Evolutionary conservation across 1,140 invertebrate genomes (phyloP), one percentile per base, ranked within the genome.

Genomic region (Drosophila kikkawai): DNA sequence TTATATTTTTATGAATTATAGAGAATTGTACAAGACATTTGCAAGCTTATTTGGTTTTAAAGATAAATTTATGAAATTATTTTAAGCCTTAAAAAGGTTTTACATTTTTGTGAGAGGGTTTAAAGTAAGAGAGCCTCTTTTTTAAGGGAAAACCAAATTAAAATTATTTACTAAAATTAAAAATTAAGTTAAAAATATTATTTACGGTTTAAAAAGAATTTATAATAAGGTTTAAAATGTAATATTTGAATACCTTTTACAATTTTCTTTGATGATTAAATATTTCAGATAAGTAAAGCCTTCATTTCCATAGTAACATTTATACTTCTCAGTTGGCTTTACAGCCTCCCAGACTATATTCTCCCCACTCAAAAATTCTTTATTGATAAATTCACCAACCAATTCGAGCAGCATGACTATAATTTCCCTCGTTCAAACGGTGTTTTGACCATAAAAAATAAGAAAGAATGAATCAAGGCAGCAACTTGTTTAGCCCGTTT

Each of bases 401-500:
- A 71, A 39, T 50, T 70, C 19, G 11, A 34, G 34, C 11, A 47
- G 55, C 41, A 5, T 41, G 32, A 36, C 29, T 73, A 42, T 59
- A 45, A 42, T 58, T 73, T 60, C 44, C 67, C 41, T 6, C 29
- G 11, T 37, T 59, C 51, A 55, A 73, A 71, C 69, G 53, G 69
- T 41, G 51, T 57, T 50, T 71, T 70, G 51, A 51, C 65, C 69
- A 48, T 73, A 74, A 37, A 36, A 19, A 15, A 12, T 2, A 12
- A 22, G 19, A 55, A 22, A 55, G 53, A 55, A 51, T 17, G 29
- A 61, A n/a, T 50, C 47, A 50, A 65, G 78, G 44, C 73, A 26
- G 77, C 75, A 67, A 78, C 79, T 75, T 70, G 82, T 87, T 86
- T 59, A 58, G 77, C 67, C 59, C 68, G 82, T 85, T 81, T 55